phyloP scores from a whole-genome alignment of 2,113 vertebrate species.

The Gobius niger region DNA sequence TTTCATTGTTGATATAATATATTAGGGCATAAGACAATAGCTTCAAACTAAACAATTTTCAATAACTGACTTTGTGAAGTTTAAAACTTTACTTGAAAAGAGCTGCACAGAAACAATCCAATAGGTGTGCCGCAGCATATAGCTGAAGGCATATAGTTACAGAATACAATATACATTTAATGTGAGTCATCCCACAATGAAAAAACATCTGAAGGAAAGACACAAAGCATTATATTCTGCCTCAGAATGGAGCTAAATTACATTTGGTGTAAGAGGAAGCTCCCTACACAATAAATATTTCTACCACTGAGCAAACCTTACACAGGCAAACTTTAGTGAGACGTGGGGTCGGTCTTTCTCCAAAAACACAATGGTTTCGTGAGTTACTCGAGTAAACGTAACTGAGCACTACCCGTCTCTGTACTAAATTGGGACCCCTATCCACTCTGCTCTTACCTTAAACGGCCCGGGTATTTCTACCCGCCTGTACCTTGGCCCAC shows the following conservation, averaged over 20 bases:
- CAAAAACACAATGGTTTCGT: background rate
- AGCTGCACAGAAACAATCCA: too few species aligned
- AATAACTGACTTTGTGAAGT: too few species aligned
- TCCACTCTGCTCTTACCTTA: background rate
- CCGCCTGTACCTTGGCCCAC: conserved; percentile 11
- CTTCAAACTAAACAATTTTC: too few species aligned
- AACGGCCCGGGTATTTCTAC: conserved; percentile 13
- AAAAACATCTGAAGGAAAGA: background rate
- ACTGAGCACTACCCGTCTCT: too few species aligned
- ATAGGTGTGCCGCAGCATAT: background rate
- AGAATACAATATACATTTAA: background rate
- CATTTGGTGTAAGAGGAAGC: background rate
- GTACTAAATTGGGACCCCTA: too few species aligned
- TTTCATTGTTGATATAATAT: too few species aligned
- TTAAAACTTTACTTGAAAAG: too few species aligned
- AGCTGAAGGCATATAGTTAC: background rate
- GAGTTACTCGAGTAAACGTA: too few species aligned
- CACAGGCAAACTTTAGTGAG: conserved; percentile 1
- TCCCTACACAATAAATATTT: conserved; percentile 1
- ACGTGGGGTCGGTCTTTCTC: background rate
- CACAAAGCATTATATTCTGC: background rate
- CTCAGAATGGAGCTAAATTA: background rate
- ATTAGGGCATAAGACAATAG: too few species aligned
- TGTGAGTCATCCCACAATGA: background rate
- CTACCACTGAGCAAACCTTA: conserved; percentile 2